Percentiles rank a stretch among this genome's conserved stretches.
Evolutionary conservation across 2,113 vertebrate genomes (phyloP).

Genomic region (Axis porcinus): DNA sequence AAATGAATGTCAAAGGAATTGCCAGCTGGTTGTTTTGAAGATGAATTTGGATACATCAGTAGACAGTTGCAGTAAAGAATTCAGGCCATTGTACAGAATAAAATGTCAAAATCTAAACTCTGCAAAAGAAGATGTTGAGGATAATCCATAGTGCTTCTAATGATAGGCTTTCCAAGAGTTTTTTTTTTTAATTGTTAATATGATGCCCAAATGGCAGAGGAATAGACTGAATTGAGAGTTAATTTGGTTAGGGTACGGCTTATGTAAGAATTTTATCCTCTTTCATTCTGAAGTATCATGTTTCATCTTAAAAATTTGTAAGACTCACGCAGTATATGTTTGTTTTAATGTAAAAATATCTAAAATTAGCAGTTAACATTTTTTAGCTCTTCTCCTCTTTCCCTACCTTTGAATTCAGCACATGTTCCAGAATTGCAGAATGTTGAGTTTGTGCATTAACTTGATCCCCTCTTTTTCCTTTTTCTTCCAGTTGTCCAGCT

Average conservation of each 20-base stretch:
- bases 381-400: neutral
- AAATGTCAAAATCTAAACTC: neutral
- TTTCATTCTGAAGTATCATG: neutral
- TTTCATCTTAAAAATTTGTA: neutral
- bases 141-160: neutral
- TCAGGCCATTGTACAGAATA: neutral
- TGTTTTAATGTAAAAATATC: neutral
- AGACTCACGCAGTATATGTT: neutral
- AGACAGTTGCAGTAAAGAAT: neutral
- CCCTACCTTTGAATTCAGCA: neutral
- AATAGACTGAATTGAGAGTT: neutral
- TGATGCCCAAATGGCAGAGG: neutral
- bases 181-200: neutral
- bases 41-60: slow-evolving; percentile 22
- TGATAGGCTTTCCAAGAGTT: neutral
- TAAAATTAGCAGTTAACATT: neutral
- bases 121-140: neutral
- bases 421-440: neutral
- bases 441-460: neutral
- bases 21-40: neutral
- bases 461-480: neutral
- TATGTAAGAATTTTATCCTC: neutral
- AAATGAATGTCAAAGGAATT: neutral
- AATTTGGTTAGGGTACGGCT: neutral
- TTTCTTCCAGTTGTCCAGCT: neutral